Conservation (phyloP, 2,888 invertebrate genomes). For the Halocaridina rubra region DNA sequence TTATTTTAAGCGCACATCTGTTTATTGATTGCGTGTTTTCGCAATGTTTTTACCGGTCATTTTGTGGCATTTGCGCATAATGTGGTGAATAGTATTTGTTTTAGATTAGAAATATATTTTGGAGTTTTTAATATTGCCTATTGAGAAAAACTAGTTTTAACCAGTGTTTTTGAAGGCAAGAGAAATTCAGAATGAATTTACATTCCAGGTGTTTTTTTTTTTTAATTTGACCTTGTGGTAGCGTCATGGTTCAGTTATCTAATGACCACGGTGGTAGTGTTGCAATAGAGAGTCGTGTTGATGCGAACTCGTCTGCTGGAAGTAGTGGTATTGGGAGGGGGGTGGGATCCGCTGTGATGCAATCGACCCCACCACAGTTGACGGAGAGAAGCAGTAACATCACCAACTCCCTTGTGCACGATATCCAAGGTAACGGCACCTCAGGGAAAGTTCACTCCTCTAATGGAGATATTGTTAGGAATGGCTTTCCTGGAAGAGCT, state of each 20-base stretch:
- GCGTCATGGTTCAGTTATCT: constrained; percentile 43
- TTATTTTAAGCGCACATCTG: too few relatives aligned
- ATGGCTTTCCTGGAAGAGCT: background rate
- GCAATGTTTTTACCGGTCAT: background rate
- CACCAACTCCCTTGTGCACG: background rate
- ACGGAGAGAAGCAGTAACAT: background rate
- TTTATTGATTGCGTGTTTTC: background rate
- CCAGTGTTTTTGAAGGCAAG: too few relatives aligned
- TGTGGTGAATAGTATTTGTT: background rate
- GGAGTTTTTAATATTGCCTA: too few relatives aligned
- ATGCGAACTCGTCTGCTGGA: too few relatives aligned
- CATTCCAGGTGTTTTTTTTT: too few relatives aligned
- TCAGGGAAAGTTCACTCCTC: background rate
- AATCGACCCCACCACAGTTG: background rate
- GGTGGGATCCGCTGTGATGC: background rate
- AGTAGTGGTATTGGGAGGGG: too few relatives aligned
- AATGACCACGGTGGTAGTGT: too few relatives aligned
- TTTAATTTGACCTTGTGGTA: background rate
- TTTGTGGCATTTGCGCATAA: background rate
- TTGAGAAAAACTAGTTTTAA: too few relatives aligned
- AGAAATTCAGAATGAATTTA: too few relatives aligned
- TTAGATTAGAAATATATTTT: too few relatives aligned
- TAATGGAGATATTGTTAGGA: background rate
- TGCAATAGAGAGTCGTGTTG: background rate
- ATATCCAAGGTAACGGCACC: background rate